Conservation (phyloP, 2,888 invertebrate genomes). For the Calephelis perditalis region DNA sequence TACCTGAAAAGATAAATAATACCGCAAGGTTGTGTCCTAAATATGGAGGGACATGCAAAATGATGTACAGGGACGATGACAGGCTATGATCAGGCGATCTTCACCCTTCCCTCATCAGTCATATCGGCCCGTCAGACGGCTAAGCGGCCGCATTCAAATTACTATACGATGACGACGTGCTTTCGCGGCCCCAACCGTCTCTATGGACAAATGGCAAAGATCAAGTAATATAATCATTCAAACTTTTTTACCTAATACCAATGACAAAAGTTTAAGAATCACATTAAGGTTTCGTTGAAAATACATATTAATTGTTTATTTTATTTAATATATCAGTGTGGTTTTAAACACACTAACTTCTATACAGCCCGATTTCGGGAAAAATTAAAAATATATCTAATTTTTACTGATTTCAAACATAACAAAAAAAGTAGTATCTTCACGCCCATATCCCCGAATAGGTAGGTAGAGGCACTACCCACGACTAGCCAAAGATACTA, state of each 20-base stretch:
- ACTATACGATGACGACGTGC: slow-evolving; percentile 73
- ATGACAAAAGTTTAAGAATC: too few relatives aligned
- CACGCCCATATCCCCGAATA: too few relatives aligned
- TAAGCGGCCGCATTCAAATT: slow-evolving; percentile 77
- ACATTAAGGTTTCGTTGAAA: too few relatives aligned
- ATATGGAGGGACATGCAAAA: slow-evolving; percentile 55
- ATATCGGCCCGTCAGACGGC: slow-evolving; percentile 64
- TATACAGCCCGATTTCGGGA: too few relatives aligned
- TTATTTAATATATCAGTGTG: too few relatives aligned
- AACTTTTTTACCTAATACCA: not conserved
- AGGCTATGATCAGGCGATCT: slow-evolving; percentile 63
- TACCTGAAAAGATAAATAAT: slow-evolving; percentile 46
- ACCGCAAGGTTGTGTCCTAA: slow-evolving; percentile 41
- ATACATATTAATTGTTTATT: too few relatives aligned
- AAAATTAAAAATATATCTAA: too few relatives aligned
- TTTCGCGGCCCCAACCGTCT: slow-evolving; percentile 70
- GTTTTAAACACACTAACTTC: too few relatives aligned
- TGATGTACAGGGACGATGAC: slow-evolving; percentile 61
- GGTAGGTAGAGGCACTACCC: too few relatives aligned
- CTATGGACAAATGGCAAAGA: slow-evolving; percentile 50
- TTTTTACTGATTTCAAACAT: too few relatives aligned
- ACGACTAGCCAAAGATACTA: too few relatives aligned
- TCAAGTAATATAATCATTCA: slow-evolving; percentile 15
- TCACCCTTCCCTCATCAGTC: slow-evolving; percentile 77
- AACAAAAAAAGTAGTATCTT: too few relatives aligned